A percentile compares a stretch with the other conserved stretches of the same genome.
Conservation (phyloP, 2,888 invertebrate species). For the Lymantria monacha region DNA sequence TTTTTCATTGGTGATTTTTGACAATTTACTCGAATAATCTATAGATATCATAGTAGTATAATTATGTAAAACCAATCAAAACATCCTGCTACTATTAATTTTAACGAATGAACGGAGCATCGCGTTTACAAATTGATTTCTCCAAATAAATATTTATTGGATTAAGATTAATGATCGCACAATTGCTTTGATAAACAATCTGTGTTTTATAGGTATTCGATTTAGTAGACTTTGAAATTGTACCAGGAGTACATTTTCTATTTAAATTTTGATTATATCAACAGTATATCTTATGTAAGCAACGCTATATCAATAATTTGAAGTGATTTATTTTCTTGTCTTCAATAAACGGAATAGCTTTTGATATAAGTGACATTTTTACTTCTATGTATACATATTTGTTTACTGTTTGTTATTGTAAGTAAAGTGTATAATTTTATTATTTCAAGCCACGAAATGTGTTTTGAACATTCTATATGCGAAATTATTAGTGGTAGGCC, state of each 20-base stretch:
- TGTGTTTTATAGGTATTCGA: slow-evolving; percentile 20
- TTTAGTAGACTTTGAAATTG: slow-evolving; percentile 14
- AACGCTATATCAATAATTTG: not conserved
- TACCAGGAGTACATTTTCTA: slow-evolving; percentile 1
- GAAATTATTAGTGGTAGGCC: too few species aligned
- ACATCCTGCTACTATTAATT: slow-evolving; percentile 10
- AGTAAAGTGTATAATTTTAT: too few species aligned
- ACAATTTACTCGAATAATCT: too few species aligned
- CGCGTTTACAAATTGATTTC: slow-evolving; percentile 28
- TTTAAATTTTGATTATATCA: not conserved
- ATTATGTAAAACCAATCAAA: not conserved
- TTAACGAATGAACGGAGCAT: slow-evolving; percentile 23
- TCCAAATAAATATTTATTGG: slow-evolving; percentile 32
- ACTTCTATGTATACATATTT: too few species aligned
- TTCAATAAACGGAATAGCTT: too few species aligned
- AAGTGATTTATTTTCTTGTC: too few species aligned
- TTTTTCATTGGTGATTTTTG: too few species aligned
- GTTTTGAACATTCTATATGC: too few species aligned
- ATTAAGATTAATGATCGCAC: slow-evolving; percentile 25
- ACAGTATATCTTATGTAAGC: not conserved
- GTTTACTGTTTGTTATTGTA: too few species aligned
- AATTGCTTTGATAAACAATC: slow-evolving; percentile 20
- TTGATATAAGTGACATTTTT: too few species aligned
- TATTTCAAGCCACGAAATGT: too few species aligned
- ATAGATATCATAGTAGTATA: not conserved